Conservation (phyloP, 2,113 vertebrate genomes). For the Murina feae region DNA sequence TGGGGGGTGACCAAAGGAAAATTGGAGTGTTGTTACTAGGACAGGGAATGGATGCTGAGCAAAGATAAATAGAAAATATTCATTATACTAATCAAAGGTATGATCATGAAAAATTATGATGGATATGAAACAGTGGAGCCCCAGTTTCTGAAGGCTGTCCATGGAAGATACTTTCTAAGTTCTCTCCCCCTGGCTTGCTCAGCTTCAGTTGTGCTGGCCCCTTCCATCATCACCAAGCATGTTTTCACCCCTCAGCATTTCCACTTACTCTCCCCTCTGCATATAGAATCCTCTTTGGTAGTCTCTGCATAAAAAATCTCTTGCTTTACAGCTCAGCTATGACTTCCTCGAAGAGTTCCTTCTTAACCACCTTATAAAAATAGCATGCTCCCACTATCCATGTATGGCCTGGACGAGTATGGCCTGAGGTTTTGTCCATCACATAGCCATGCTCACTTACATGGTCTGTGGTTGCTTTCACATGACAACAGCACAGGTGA, state of each 20-base stretch:
- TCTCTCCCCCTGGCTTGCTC: not conserved
- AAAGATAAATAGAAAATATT: not conserved
- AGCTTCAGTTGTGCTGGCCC: not conserved
- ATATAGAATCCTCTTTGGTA: not conserved
- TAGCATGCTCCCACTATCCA: not conserved
- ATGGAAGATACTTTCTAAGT: not conserved
- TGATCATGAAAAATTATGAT: not conserved
- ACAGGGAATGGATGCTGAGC: not conserved
- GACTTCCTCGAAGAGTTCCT: not conserved
- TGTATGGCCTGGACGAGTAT: not conserved
- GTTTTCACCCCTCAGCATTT: not conserved
- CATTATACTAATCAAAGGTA: not conserved
- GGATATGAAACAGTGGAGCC: fast-evolving
- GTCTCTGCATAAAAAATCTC: not conserved
- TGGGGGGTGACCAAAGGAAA: not conserved
- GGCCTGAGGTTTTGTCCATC: not conserved
- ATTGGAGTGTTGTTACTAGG: not conserved
- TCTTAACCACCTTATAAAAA: not conserved
- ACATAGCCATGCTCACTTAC: not conserved
- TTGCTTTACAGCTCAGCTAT: not conserved
- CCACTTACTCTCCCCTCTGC: not conserved
- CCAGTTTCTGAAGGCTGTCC: not conserved
- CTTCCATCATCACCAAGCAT: not conserved
- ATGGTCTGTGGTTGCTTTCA: not conserved
- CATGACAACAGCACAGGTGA: not conserved